phyloP scores from a whole-genome alignment of 2,797 vertebrate species.

The Sebastes hopkinsi region DNA sequence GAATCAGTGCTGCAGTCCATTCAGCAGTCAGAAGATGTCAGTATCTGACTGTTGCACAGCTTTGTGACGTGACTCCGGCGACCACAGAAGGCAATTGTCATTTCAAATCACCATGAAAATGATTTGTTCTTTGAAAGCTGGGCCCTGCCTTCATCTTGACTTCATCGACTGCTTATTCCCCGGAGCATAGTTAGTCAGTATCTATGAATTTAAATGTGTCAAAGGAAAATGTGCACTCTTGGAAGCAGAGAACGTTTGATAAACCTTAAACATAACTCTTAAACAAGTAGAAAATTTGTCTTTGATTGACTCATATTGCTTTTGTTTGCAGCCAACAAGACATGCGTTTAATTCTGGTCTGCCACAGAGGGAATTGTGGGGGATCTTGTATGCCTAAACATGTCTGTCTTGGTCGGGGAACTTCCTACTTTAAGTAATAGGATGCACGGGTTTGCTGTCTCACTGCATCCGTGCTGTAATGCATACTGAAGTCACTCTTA shows the following conservation, averaged over 20 bases:
- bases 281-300: background rate
- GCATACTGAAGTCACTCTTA: background rate
- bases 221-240: background rate
- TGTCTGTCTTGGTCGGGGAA: background rate
- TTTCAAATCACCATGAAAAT: background rate
- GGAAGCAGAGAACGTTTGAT: background rate
- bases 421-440: background rate
- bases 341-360: constrained; percentile 10
- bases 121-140: background rate
- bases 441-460: background rate
- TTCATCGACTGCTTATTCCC: background rate
- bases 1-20: constrained; percentile 41
- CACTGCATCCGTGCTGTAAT: background rate
- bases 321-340: background rate
- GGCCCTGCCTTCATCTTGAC: background rate
- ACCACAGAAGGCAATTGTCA: background rate
- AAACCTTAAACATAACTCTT: background rate
- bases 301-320: background rate
- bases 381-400: background rate
- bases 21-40: constrained; percentile 72
- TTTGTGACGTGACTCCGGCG: background rate
- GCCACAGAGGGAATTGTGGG: constrained; percentile 1
- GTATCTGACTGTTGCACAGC: constrained; percentile 1
- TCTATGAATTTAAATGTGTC: background rate
- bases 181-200: background rate